Conservation (phyloP, 2,888 invertebrate species). For the Plebejus argus region DNA sequence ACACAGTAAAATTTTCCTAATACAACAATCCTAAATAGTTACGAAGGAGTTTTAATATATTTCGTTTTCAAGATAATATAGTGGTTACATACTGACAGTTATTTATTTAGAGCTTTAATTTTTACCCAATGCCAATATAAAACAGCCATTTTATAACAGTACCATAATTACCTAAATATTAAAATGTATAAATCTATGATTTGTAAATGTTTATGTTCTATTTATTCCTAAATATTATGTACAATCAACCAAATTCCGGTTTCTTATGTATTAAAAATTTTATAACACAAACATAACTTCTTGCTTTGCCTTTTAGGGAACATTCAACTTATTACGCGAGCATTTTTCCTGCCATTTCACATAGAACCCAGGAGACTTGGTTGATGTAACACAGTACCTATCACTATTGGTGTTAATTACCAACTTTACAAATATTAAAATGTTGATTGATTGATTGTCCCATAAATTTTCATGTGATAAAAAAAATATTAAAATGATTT, state of each 20-base stretch:
- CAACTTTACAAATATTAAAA: background rate
- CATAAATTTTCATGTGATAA: background rate
- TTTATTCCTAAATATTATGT: background rate
- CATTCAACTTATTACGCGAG: background rate
- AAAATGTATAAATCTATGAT: background rate
- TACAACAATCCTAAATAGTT: background rate
- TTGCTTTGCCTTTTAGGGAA: background rate
- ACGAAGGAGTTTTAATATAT: background rate
- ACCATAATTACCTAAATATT: background rate
- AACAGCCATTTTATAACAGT: background rate
- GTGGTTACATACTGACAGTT: background rate
- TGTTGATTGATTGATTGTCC: background rate
- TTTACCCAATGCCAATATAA: background rate
- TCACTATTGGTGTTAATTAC: constrained; percentile 10
- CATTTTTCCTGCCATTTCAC: background rate
- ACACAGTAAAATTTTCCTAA: constrained; percentile 28
- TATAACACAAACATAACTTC: background rate
- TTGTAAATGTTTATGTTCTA: constrained; percentile 2
- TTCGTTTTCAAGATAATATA: background rate
- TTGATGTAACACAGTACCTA: background rate
- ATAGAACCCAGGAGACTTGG: background rate
- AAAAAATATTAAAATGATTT: background rate
- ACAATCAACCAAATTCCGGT: background rate
- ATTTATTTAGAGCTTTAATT: background rate
- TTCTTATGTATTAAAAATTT: background rate